A percentile compares a stretch with the other conserved stretches of the same genome.
phyloP scores from a whole-genome alignment of 2,888 invertebrate genomes.

The Oligia latruncula region DNA sequence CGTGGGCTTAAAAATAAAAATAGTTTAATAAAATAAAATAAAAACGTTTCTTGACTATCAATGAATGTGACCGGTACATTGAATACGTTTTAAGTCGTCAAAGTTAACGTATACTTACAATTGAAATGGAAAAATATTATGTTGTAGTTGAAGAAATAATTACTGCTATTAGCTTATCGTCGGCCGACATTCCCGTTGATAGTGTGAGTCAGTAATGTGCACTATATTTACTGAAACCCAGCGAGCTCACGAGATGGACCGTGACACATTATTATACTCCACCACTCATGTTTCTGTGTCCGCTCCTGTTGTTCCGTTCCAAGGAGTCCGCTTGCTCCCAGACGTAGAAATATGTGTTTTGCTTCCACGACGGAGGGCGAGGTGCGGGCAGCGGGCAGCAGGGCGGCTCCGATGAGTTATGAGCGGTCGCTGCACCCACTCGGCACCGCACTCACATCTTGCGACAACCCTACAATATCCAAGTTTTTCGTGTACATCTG shows the following conservation, averaged over 20 bases:
- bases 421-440: slow-evolving; percentile 66
- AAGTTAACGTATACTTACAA: slow-evolving; percentile 28
- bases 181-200: slow-evolving; percentile 12
- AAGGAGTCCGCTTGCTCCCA: slow-evolving; percentile 69
- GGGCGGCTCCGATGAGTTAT: slow-evolving; percentile 74
- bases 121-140: slow-evolving; percentile 30
- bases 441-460: slow-evolving; percentile 54
- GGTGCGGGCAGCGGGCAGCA: slow-evolving; percentile 56
- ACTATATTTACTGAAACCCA: slow-evolving; percentile 45
- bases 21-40: slow-evolving; percentile 16
- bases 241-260: slow-evolving; percentile 47
- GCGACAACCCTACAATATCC: slow-evolving; percentile 54
- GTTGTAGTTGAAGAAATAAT: slow-evolving; percentile 36
- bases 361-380: slow-evolving; percentile 54
- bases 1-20: slow-evolving; percentile 21
- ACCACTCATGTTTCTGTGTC: slow-evolving; percentile 70
- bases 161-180: slow-evolving; percentile 45
- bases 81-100: slow-evolving; percentile 45
- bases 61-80: slow-evolving; percentile 45
- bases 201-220: slow-evolving; percentile 21
- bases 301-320: slow-evolving; percentile 71
- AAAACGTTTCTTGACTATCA: slow-evolving; percentile 30
- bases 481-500: slow-evolving; percentile 52
- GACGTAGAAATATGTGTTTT: slow-evolving; percentile 78
- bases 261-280: slow-evolving; percentile 57